Evolutionary conservation across 2,797 vertebrate genomes (phyloP).

Genomic region (Protonibea diacanthus): DNA sequence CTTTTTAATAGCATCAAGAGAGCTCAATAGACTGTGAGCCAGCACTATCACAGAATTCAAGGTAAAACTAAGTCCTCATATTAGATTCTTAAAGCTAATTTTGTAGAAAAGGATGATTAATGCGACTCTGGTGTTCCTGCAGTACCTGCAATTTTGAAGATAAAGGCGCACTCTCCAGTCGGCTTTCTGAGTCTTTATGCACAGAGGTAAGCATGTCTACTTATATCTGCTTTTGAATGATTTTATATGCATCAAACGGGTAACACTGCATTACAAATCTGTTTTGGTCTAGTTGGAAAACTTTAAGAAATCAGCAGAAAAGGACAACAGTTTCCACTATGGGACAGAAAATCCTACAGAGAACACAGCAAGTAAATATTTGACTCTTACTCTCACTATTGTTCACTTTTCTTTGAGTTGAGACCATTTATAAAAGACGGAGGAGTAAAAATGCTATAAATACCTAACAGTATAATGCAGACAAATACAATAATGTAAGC

Average conservation of each 20-base stretch:
- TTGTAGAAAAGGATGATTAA: neutral
- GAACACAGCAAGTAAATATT: slow-evolving; percentile 68
- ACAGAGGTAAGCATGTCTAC: slow-evolving; percentile 70
- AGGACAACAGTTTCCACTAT: slow-evolving; percentile 64
- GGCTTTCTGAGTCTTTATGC: slow-evolving; percentile 77
- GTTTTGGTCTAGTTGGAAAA: slow-evolving; percentile 72
- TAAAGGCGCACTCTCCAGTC: slow-evolving; percentile 55
- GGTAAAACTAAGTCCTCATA: slow-evolving; percentile 61
- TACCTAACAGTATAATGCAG: neutral
- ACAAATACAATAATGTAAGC: neutral
- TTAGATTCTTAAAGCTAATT: neutral
- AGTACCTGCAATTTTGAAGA: slow-evolving; percentile 76
- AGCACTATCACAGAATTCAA: slow-evolving; percentile 69
- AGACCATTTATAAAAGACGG: slow-evolving; percentile 3
- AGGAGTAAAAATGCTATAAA: neutral
- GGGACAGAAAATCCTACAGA: slow-evolving; percentile 65
- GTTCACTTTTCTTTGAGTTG: neutral
- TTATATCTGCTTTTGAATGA: neutral
- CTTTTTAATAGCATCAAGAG: slow-evolving; percentile 61
- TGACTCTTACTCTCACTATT: neutral
- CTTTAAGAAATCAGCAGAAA: slow-evolving; percentile 64
- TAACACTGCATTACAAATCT: slow-evolving; percentile 14
- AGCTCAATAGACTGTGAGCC: slow-evolving; percentile 75
- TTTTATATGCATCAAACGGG: neutral
- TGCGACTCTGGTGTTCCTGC: slow-evolving; percentile 15